These are phyloP conservation scores for Heliconius eleuchia DNA, from an alignment of 1,140 invertebrate species.

Conservation along the genomic window DNA sequence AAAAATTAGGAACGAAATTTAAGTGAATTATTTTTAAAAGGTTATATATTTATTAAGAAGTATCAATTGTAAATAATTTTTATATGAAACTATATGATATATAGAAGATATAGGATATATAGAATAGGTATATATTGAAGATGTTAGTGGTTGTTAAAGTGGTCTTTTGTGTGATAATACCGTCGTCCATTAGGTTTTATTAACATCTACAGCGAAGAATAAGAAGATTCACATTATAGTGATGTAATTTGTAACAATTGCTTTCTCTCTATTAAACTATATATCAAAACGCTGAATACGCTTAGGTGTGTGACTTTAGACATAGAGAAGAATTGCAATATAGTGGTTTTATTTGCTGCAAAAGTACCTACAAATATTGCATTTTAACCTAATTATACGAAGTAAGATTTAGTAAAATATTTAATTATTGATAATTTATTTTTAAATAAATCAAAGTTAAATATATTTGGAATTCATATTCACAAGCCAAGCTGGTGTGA, in stretches of 20 bases:
- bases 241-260: not conserved
- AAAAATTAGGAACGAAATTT: not conserved
- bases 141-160: not conserved
- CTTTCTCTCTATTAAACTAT: not conserved
- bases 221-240: not conserved
- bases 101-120: not conserved
- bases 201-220: not conserved
- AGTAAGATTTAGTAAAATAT: not conserved
- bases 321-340: no score
- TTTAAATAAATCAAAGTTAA: no score
- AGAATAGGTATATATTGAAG: not conserved
- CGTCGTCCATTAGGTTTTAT: not conserved
- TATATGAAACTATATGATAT: not conserved
- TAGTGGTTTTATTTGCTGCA: not conserved
- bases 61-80: not conserved
- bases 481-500: conserved; percentile 26
- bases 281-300: not conserved
- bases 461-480: not conserved
- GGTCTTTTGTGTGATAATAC: not conserved
- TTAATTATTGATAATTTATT: not conserved
- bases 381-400: no score
- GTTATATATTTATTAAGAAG: not conserved
- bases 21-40: not conserved
- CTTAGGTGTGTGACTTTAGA: no score
- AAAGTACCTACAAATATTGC: not conserved